Conservation (phyloP, 2,113 vertebrate species). For the Rhinoptilus africanus region DNA sequence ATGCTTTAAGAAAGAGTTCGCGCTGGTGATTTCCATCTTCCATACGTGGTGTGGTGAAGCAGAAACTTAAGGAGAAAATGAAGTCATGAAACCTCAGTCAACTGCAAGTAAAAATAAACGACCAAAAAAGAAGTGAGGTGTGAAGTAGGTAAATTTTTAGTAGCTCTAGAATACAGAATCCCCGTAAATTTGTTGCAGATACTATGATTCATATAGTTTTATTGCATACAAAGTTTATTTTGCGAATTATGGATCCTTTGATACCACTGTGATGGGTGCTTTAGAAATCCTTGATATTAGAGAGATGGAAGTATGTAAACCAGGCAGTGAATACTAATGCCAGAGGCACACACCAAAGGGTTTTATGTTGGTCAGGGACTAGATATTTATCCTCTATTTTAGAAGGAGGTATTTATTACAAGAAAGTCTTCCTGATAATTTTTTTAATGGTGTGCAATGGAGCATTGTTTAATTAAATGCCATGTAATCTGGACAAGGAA, state of each 20-base stretch:
- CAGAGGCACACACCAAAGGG: not conserved
- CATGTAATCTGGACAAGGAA: constrained; percentile 8
- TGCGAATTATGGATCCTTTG: constrained; percentile 17
- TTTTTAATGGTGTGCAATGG: constrained; percentile 46
- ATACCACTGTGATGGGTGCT: not conserved
- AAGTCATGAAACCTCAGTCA: not conserved
- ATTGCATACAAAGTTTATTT: not conserved
- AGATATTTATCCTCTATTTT: not conserved
- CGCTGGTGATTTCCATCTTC: not conserved
- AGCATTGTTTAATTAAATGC: constrained; percentile 65
- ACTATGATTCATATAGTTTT: constrained; percentile 26
- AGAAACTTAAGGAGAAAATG: not conserved
- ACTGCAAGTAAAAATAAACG: constrained; percentile 7
- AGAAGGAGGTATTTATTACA: not conserved
- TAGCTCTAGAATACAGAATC: not conserved
- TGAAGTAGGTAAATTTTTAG: constrained; percentile 32
- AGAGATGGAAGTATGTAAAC: not conserved
- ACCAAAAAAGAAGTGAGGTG: not conserved
- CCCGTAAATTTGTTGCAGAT: not conserved
- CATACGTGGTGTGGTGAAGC: not conserved
- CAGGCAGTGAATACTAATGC: not conserved
- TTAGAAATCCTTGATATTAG: not conserved
- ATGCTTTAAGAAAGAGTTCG: not conserved
- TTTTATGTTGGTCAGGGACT: not conserved
- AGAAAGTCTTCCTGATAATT: not conserved